These are phyloP conservation scores for Gymnorhina tibicen DNA, from an alignment of 2,113 vertebrate species.

Conservation along the genomic window DNA sequence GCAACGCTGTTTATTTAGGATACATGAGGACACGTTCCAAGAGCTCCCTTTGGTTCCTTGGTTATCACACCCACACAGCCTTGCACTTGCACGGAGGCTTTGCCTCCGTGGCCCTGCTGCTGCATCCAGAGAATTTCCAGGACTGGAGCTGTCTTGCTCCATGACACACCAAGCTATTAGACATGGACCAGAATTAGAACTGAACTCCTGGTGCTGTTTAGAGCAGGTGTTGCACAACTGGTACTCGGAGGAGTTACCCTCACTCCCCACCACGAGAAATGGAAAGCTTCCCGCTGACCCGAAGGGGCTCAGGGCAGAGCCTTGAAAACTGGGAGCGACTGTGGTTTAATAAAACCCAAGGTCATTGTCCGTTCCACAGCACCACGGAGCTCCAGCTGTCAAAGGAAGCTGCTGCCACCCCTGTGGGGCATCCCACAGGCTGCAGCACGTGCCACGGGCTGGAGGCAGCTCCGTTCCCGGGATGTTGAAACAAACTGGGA, in stretches of 20 bases:
- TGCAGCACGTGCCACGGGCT: not conserved
- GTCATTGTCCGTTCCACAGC: not conserved
- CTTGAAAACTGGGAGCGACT: not conserved
- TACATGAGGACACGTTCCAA: not conserved
- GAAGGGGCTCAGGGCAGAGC: not conserved
- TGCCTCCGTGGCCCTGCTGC: not conserved
- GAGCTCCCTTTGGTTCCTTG: not conserved
- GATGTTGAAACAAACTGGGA: not conserved
- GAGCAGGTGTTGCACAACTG: not conserved
- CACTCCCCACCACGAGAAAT: not conserved
- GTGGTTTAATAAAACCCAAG: not conserved
- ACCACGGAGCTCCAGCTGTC: not conserved
- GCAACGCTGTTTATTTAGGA: not conserved
- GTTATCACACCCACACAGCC: not conserved
- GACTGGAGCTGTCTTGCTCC: not conserved
- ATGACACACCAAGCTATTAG: not conserved
- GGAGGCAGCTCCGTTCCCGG: not conserved
- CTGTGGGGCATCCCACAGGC: conserved; percentile 23
- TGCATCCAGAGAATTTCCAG: not conserved
- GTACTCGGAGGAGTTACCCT: not conserved
- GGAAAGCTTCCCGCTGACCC: not conserved
- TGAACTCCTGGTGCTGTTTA: not conserved
- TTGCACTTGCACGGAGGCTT: not conserved
- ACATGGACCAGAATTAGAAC: not conserved
- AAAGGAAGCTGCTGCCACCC: conserved; percentile 15